phyloP scores from a whole-genome alignment of 2,113 vertebrate genomes.

The Vulpes vulpes region DNA sequence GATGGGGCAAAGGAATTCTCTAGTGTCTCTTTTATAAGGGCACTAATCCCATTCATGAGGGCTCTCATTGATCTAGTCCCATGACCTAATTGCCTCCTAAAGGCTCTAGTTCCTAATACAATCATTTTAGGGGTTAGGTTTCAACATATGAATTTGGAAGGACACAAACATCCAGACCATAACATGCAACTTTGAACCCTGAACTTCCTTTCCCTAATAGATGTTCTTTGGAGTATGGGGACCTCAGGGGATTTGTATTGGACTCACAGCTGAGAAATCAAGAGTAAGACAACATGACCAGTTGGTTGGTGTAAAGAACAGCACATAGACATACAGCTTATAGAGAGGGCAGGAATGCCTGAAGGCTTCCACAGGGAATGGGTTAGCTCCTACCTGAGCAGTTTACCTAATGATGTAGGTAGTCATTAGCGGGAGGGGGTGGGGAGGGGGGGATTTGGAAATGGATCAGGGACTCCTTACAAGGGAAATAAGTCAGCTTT shows the following conservation, averaged over 20 bases:
- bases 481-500: not conserved
- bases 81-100: not conserved
- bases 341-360: not conserved
- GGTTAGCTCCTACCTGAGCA: not conserved
- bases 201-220: not conserved
- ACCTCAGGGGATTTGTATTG: not conserved
- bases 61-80: not conserved
- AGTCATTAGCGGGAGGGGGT: not conserved
- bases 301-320: not conserved
- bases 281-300: not conserved
- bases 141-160: not conserved
- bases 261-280: not conserved
- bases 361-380: not conserved
- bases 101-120: not conserved
- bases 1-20: not conserved
- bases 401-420: not conserved
- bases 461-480: not conserved
- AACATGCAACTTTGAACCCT: not conserved
- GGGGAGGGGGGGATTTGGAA: not conserved
- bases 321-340: not conserved
- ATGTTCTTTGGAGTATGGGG: not conserved
- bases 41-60: not conserved
- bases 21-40: not conserved
- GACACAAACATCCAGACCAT: not conserved
- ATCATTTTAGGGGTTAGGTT: not conserved